Base-by-base conservation (phyloP, 2,888 invertebrate species). In the Scrobipalpa costella region DNA sequence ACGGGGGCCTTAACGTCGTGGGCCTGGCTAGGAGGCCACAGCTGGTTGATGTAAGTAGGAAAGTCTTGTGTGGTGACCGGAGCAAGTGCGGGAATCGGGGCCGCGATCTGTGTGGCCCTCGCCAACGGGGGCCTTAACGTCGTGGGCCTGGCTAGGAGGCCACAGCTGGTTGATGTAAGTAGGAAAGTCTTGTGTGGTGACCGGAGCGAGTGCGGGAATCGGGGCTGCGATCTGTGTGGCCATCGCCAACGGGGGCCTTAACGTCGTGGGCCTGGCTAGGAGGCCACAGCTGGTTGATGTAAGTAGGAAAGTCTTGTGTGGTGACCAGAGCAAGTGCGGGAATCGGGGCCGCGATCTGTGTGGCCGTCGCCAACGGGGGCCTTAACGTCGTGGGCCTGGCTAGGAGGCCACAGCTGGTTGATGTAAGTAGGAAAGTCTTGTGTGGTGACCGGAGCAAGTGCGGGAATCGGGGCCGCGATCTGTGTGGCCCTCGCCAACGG, bases 281-380 rank as follows among this genome's bases (percentile, higher is more conserved):
- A 71, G 81, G 34, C 57, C 70, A 0, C 67, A 77, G 3, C 68
- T 78, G 0, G 68, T 83, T 3, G 73, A 80, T 17, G 84, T 83
- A 58, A 74, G 55, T 15, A 34, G 19, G 19, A 15, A 5, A 27
- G 27, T 27, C 27, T 27, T 27, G 2, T n/a, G 88, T 94, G 15
- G 93, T 94, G 59, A 94, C 94, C 0, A 94, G 94, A 1, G 94
- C 93, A 9, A 94, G 94, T 76, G 85, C 92, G 0, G 94, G 94
- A 3, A 94, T 94, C 63, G 94, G 84, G 0, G 90, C 90, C 0
- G 82, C 85, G 0, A 76, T 86, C 13, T 77, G 79, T 19, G 67
- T 79, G 49, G 73, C 76, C 57, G 77, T 92, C 6, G 86, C 87
- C 13, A 71, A 80, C 66, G 78, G 83, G 11, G 91, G 92, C 9